Conservation (phyloP, 1,140 invertebrate species). For the Reticulitermes speratus region DNA sequence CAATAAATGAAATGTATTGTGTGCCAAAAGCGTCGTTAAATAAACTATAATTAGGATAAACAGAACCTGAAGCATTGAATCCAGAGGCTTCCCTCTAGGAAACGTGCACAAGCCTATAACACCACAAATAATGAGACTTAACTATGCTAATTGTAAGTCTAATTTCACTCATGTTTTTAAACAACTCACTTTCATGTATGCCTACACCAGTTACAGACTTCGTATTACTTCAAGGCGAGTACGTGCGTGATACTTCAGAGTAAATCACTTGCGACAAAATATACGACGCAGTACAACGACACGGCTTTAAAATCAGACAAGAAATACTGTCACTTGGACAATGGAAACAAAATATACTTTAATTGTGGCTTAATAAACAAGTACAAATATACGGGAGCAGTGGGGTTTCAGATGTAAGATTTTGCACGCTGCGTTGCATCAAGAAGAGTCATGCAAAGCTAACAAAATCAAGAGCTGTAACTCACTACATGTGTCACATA, state of each 20-base stretch:
- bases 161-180: not conserved
- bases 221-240: not conserved
- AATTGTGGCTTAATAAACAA: not conserved
- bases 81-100: not conserved
- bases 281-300: not conserved
- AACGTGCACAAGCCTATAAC: not conserved
- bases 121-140: not conserved
- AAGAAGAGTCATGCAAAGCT: not conserved
- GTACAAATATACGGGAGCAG: not conserved
- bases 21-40: no score
- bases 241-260: not conserved
- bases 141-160: not conserved
- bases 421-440: not conserved
- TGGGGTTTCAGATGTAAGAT: not conserved
- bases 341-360: not conserved
- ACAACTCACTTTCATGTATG: not conserved
- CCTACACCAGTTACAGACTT: not conserved
- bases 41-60: no score
- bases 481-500: not conserved
- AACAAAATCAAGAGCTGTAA: not conserved
- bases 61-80: no score
- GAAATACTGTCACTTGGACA: slow-evolving; percentile 8
- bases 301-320: not conserved
- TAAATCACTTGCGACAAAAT: not conserved
- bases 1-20: no score